Evolutionary conservation across 2,113 vertebrate species (phyloP), one percentile per base, ranked within the genome.

Genomic region (Pygoscelis adeliae): DNA sequence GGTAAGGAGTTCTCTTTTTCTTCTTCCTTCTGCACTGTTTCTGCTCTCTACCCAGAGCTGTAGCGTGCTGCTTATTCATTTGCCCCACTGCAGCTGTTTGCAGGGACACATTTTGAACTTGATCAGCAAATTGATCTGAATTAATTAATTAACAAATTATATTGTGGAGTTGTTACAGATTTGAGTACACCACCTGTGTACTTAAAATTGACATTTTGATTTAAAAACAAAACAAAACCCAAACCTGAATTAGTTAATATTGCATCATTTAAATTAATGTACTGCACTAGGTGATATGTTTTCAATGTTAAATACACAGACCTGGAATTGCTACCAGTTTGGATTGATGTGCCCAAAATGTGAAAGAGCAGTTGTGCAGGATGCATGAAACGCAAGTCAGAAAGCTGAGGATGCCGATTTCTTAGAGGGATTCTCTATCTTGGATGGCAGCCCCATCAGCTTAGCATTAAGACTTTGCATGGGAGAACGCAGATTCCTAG

Each of bases 1-100:
- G 72, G 67, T 86, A 55, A 89, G 76, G 67, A 90, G 71, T 96
- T 96, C 83, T 94, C 32, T n/a, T 80, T 93, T 93, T 86, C 52
- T 83, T 88, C 40, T 83, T 90, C 83, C 76, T 89, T 90, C 71
- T 90, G 49, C 19, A 2, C 30, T 82, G 6, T 38, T 92, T 49
- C 40, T 93, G 23, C 34, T 36, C 55, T 85, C 27, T 72, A 5
- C n/a, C 25, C 85, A 85, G 70, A 79, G 20, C n/a, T 63, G 32
- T n/a, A 49, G 22, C 1, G 0, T 29, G 66, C 52, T 92, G 58
- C 79, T 36, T 70, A 9, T 38, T 91, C 25, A 2, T 5, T 56
- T 46, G 40, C 12, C 16, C 27, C 32, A 1, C 53, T 73, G 86
- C 71, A 86, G 79, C 61, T 4, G 2, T 92, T 86, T 90, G 34